Percentiles rank a stretch among this genome's conserved stretches.
phyloP scores from a whole-genome alignment of 2,888 invertebrate genomes.

The Elmis aenea region DNA sequence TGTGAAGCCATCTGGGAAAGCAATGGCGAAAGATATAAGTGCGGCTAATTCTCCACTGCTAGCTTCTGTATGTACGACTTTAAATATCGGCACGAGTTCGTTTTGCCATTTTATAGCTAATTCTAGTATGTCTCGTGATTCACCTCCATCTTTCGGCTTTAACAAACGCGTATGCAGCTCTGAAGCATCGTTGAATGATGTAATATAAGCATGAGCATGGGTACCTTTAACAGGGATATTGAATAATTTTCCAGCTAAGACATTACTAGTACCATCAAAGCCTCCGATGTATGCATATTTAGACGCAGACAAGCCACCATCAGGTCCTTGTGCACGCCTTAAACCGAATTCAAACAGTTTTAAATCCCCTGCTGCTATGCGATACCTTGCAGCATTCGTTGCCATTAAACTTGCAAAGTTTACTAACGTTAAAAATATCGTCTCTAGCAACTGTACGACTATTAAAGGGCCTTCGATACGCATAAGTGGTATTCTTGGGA shows the following conservation, averaged over 20 bases:
- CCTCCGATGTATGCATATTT: conserved; percentile 92
- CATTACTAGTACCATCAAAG: conserved; percentile 98
- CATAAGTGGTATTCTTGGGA: conserved; percentile 85
- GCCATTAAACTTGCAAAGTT: conserved; percentile 97
- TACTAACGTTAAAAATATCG: conserved; percentile 89
- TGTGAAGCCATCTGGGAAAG: conserved; percentile 91
- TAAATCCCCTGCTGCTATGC: conserved; percentile 89
- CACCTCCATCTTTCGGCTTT: conserved; percentile 32
- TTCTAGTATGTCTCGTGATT: conserved; percentile 58
- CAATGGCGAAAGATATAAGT: conserved; percentile 86
- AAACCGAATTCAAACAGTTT: conserved; percentile 95
- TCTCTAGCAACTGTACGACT: conserved; percentile 91
- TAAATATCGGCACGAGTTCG: conserved; percentile 60
- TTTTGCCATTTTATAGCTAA: conserved; percentile 63
- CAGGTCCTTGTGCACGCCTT: conserved; percentile 95
- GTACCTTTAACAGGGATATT: conserved; percentile 96
- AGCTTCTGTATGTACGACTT: conserved; percentile 77
- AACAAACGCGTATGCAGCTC: conserved; percentile 51
- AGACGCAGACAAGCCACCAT: conserved; percentile 95
- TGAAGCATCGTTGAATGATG: conserved; percentile 71
- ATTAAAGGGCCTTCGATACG: conserved; percentile 93
- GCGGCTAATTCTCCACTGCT: conserved; percentile 94
- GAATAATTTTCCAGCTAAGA: conserved; percentile 94
- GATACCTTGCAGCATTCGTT: conserved; percentile 94
- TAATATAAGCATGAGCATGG: conserved; percentile 96